Evolutionary conservation across 2,888 invertebrate genomes (phyloP), one percentile per base, ranked within the genome.

Genomic region (Parnassius apollo): DNA sequence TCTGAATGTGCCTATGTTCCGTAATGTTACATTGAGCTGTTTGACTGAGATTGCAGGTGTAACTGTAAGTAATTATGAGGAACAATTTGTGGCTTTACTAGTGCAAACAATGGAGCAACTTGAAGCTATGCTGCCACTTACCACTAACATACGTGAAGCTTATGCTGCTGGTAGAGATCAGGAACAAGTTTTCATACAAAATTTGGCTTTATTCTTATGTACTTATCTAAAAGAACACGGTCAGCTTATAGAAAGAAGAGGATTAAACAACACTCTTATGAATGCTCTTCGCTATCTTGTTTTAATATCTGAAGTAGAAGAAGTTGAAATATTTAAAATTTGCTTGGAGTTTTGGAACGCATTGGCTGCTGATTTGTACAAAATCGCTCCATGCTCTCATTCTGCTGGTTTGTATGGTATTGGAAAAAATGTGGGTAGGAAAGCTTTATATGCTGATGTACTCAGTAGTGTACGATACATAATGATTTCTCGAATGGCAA

Each of bases 401-500:
- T 82, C 91, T 9, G 83, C 88, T 18, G 85, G 86, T 25, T 78
- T 91, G 54, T 83, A 89, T 57, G 78, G 81, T 58, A 73, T 88
- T 56, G 86, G 90, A 0, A 90, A 88, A 69, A 91, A 80, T 76
- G 88, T 81, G 69, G 93, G 94, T 18, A 92, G 96, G 59, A 93
- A 96, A 75, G 93, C 94, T 66, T 93, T 97, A 72, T 97, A 97
- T 82, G 94, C 95, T 64, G 95, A 95, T 76, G 95, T 97, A 57
- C 88, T 98, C 63, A 96, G 96, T 66, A 96, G 96, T 91, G 96
- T 99, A 50, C 94, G 99, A 52, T 97, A 97, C 78, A 98, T 98
- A 55, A 99, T 99, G 98, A 99, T 99, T 79, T 98, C 98, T 65
- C 94, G 99, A 75, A 99, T 99, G 99, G 99, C 99, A 18, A 99